Evolutionary conservation across 2,888 invertebrate genomes (phyloP), one percentile per base, ranked within the genome.

Genomic region (Harpagoxenus sublaevis): DNA sequence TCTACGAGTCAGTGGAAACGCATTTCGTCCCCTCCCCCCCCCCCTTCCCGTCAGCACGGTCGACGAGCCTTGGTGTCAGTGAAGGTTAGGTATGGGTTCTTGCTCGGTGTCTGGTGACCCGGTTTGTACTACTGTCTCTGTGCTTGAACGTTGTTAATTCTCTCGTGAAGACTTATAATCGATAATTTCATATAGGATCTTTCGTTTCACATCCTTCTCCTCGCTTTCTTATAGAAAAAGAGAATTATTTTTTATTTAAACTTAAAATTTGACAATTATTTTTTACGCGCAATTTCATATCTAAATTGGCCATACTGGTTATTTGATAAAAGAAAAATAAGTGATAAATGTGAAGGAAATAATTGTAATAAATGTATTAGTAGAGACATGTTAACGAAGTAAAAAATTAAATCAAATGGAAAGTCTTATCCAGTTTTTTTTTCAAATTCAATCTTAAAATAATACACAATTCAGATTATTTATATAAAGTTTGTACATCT

Each of bases 21-120:
- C 63, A 79, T 75, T 85, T 85, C 57, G 75, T 83, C n/a, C n/a
- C n/a, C 23, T 23, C 23, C 23, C 23, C 23, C 23, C 0, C 23
- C 9, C 39, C 63, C 62, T 35, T 18, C 55, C 28, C 73, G 45
- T 75, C 57, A 57, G 62, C 63, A 62, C 45, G 55, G 78, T 57
- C 71, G 66, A 73, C 74, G 68, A 73, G 86, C 65, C 82, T 77
- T 81, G 85, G 70, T 88, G 83, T 84, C 85, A 84, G 83, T 79
- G 84, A 86, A 89, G 89, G 86, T 86, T 89, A 78, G 86, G 78
- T 77, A 70, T 75, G 85, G 89, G 87, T 93, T 93, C 91, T 93
- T 93, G 91, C 86, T 79, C 86, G 86, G 84, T 87, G 93, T 93
- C 93, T 94, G 92, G 90, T 91, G 93, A 94, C 94, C 93, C 91